Evolutionary conservation across 2,797 vertebrate species (phyloP), one percentile per base, ranked within the genome.

Genomic region (Chrysocyon brachyurus): DNA sequence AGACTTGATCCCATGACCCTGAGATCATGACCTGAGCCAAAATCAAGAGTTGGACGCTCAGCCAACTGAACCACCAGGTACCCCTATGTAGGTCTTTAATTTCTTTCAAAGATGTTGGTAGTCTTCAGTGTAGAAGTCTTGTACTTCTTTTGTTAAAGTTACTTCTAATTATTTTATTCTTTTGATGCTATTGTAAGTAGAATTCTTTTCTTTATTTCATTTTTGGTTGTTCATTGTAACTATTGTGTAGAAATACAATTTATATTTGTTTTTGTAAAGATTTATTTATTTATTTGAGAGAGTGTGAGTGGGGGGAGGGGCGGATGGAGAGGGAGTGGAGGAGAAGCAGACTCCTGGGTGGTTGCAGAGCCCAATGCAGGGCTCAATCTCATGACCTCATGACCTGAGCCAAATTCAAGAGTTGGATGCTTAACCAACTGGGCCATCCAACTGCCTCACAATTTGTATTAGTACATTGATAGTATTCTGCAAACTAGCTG

Each of bases 101-200:
- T 92, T 86, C 33, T 77, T 86, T 77, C 72, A 78, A 19, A 66
- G 59, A 22, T 78, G 52, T 46, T 56, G 77, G 21, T 92, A 57
- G 19, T 57, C 66, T 64, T 56, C n/a, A 77, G 19, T 46, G 10
- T 66, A 77, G 5, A 77, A 14, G 7, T 64, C 28, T 92, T 86
- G 24, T 49, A 73, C 33, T 46, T 77, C 70, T 85, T 92, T 85
- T 86, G 61, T 92, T 92, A 56, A 85, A 75, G 33, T 83, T 77
- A 77, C 59, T 66, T 52, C 59, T 85, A 85, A 81, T 21, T 68
- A 49, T 91, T 84, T 59, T 79, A 79, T 66, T 75, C 49, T 90
- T 91, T 56, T 82, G 28, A 81, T 1, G 2, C 28, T 70, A 61
- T 49, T 70, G 2, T 83, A 61, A 70, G n/a, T 57, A 54, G 52